Conservation (phyloP, 2,797 vertebrate species). For the Hapalemur alaotrensis region DNA sequence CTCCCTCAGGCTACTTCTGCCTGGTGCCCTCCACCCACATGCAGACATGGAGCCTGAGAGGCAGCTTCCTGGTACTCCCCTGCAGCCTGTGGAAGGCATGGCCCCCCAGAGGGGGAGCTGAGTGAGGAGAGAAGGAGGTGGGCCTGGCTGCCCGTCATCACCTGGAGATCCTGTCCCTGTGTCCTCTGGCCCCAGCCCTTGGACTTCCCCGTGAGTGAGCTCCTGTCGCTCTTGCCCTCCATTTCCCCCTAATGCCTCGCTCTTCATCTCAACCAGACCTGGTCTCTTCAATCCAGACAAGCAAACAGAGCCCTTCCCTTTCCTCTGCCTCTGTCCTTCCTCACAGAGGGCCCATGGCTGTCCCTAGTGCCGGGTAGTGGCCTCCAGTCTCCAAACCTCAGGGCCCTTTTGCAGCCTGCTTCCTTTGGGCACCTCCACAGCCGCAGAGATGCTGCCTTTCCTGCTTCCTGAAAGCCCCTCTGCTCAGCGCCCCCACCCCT, state of each 20-base stretch:
- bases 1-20: not conserved
- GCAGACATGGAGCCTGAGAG: too few species aligned
- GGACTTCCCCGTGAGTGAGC: not conserved
- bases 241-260: not conserved
- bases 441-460: not conserved
- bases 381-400: not conserved
- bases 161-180: not conserved
- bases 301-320: not conserved
- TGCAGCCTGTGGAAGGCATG: not conserved
- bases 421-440: not conserved
- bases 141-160: not conserved
- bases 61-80: not conserved
- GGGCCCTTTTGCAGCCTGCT: not conserved
- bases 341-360: fast-evolving
- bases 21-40: not conserved
- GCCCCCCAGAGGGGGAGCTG: not conserved
- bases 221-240: not conserved
- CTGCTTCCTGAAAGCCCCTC: not conserved
- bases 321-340: not conserved
- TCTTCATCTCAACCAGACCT: not conserved
- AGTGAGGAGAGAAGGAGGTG: not conserved
- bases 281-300: not conserved
- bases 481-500: not conserved
- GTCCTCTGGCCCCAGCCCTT: not conserved
- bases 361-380: not conserved